Evolutionary conservation across 2,113 vertebrate species (phyloP).

Genomic region (Butorides virescens): DNA sequence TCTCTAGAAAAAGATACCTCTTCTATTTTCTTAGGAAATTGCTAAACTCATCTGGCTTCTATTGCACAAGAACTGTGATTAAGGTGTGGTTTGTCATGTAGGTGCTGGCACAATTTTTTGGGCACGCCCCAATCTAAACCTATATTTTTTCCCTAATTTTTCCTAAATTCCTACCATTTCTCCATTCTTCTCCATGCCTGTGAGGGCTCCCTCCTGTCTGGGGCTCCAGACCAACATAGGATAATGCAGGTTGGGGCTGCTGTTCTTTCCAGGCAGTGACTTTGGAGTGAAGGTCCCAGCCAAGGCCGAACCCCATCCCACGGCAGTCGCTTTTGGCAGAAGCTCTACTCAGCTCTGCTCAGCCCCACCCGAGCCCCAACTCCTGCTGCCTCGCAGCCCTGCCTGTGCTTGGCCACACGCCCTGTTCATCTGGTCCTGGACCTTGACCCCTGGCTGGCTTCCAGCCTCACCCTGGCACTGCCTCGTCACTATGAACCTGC

Average conservation of each 20-base stretch:
- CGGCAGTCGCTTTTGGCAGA: rapidly evolving
- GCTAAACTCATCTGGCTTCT: background rate
- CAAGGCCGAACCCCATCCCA: rapidly evolving
- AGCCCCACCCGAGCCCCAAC: background rate
- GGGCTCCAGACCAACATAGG: background rate
- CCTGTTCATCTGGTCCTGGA: background rate
- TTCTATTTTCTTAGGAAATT: background rate
- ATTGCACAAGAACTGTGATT: background rate
- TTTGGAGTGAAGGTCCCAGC: background rate
- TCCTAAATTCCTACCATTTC: background rate
- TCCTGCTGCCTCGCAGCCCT: background rate
- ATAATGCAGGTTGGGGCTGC: background rate
- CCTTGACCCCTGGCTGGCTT: background rate
- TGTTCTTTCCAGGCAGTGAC: background rate
- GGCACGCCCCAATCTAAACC: background rate
- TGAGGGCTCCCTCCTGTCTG: background rate
- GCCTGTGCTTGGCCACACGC: background rate
- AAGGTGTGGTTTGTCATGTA: background rate
- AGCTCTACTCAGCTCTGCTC: background rate
- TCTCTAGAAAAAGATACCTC: background rate
- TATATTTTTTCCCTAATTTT: background rate
- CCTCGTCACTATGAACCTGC: background rate
- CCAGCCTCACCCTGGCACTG: background rate
- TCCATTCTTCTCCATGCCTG: background rate
- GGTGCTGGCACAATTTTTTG: background rate